Conservation (phyloP, 2,888 invertebrate genomes). For the Smittia sp. region DNA sequence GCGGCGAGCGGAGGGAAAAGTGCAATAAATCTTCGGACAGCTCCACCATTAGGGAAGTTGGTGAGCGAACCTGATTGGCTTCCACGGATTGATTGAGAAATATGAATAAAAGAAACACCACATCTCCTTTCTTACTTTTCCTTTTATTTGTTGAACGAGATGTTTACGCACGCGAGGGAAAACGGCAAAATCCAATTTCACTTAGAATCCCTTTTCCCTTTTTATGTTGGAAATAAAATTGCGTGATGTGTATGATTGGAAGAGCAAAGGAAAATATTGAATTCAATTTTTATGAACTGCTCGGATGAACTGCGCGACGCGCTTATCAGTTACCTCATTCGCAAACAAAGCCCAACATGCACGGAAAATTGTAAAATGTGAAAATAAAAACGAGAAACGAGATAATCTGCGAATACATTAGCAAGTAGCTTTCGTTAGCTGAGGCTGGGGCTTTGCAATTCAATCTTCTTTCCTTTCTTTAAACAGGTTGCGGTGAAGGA, state of each 20-base stretch:
- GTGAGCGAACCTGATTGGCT: too few species aligned
- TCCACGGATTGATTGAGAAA: conserved; percentile 9
- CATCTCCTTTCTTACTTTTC: not conserved
- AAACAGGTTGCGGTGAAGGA: conserved; percentile 27
- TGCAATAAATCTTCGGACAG: conserved; percentile 15
- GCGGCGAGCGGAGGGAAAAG: not conserved
- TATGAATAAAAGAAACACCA: not conserved
- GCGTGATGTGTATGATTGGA: conserved; percentile 25
- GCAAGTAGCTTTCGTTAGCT: conserved; percentile 26
- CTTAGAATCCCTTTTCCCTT: conserved; percentile 1
- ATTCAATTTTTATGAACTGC: conserved; percentile 22
- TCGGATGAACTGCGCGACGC: not conserved
- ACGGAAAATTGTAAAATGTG: conserved; percentile 29
- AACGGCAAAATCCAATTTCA: conserved; percentile 25
- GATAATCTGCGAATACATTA: conserved; percentile 34
- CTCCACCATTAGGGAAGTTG: too few species aligned
- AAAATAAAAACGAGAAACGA: conserved; percentile 14
- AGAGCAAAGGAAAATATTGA: not conserved
- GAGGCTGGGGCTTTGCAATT: conserved; percentile 11
- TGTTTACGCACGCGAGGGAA: conserved; percentile 14
- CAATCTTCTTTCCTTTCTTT: conserved; percentile 10
- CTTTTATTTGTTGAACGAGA: conserved; percentile 13
- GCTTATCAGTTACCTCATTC: conserved; percentile 18
- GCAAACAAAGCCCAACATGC: conserved; percentile 9
- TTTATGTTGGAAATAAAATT: conserved; percentile 14